Evolutionary conservation across 2,888 invertebrate genomes (phyloP).

Genomic region (Meiosimyza platycephala): DNA sequence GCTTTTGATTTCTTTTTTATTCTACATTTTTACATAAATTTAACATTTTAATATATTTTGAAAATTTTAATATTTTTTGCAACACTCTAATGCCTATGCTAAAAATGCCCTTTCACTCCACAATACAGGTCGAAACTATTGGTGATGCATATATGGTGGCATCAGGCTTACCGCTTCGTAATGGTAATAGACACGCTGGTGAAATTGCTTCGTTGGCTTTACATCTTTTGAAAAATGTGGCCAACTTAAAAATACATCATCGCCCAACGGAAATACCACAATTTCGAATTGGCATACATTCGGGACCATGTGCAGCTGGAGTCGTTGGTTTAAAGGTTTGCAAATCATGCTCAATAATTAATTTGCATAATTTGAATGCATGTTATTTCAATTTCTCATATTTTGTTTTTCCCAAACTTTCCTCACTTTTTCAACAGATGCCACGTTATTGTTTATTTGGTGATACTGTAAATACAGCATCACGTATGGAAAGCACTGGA

Average conservation of each 20-base stretch:
- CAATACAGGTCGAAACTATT: slow-evolving; percentile 77
- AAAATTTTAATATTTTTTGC: too few species aligned
- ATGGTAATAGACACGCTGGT: slow-evolving; percentile 79
- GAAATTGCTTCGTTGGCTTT: slow-evolving; percentile 84
- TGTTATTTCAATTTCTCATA: neutral
- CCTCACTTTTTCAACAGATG: slow-evolving; percentile 70
- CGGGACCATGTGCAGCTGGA: slow-evolving; percentile 82
- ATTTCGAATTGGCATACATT: slow-evolving; percentile 79
- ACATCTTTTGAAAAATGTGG: slow-evolving; percentile 77
- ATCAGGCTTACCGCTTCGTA: slow-evolving; percentile 80
- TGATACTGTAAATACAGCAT: slow-evolving; percentile 85
- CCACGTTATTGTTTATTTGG: slow-evolving; percentile 86
- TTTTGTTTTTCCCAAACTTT: slow-evolving; percentile 58
- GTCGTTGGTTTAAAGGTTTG: slow-evolving; percentile 76
- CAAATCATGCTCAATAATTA: neutral
- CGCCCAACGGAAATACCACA: slow-evolving; percentile 76
- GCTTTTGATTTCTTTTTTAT: too few species aligned
- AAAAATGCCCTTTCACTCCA: slow-evolving; percentile 54
- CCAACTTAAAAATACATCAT: slow-evolving; percentile 77
- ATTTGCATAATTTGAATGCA: neutral
- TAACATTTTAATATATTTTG: too few species aligned
- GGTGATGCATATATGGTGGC: slow-evolving; percentile 88
- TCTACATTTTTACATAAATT: too few species aligned
- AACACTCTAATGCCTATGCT: neutral
- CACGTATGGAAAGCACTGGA: slow-evolving; percentile 82